A percentile compares a stretch with the other conserved stretches of the same genome.
Conservation (phyloP, 2,888 invertebrate species). For the Oeneis ivallda region DNA sequence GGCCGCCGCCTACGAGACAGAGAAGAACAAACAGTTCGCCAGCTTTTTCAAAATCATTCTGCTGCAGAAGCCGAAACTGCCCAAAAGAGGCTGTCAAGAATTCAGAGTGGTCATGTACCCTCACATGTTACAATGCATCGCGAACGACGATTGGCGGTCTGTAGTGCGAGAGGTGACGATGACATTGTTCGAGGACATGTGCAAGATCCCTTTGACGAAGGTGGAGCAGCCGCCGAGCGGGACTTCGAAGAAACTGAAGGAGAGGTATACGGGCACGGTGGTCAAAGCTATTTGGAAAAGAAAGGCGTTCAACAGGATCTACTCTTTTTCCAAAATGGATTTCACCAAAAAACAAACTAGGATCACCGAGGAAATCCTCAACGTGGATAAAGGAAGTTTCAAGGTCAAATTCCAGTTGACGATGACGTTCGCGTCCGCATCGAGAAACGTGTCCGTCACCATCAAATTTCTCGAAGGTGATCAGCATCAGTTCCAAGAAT, state of each 20-base stretch:
- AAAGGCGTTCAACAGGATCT: conserved; percentile 47
- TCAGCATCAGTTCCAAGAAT: conserved; percentile 48
- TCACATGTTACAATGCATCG: conserved; percentile 46
- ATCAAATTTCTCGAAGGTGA: conserved; percentile 50
- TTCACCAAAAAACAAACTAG: conserved; percentile 51
- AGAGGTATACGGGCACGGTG: conserved; percentile 49
- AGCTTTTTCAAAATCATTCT: conserved; percentile 54
- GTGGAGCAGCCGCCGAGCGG: conserved; percentile 48
- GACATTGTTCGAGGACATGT: conserved; percentile 54
- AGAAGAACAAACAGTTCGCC: conserved; percentile 45
- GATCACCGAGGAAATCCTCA: conserved; percentile 56
- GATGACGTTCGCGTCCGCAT: conserved; percentile 46
- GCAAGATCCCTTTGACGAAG: conserved; percentile 50
- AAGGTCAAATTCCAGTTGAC: conserved; percentile 52
- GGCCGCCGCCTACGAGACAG: conserved; percentile 52
- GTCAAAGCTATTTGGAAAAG: conserved; percentile 60
- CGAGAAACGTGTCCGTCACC: conserved; percentile 44
- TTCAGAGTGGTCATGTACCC: conserved; percentile 53
- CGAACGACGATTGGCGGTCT: conserved; percentile 55
- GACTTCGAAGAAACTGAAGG: conserved; percentile 48
- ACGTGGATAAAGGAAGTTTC: conserved; percentile 41
- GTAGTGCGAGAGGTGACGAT: conserved; percentile 47
- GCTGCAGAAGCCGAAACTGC: conserved; percentile 52
- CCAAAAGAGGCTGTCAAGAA: conserved; percentile 46
- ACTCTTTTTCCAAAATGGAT: conserved; percentile 38